These are phyloP conservation scores for Sinohyriopsis cumingii DNA, from an alignment of 2,888 invertebrate genomes.

Conservation along the genomic window DNA sequence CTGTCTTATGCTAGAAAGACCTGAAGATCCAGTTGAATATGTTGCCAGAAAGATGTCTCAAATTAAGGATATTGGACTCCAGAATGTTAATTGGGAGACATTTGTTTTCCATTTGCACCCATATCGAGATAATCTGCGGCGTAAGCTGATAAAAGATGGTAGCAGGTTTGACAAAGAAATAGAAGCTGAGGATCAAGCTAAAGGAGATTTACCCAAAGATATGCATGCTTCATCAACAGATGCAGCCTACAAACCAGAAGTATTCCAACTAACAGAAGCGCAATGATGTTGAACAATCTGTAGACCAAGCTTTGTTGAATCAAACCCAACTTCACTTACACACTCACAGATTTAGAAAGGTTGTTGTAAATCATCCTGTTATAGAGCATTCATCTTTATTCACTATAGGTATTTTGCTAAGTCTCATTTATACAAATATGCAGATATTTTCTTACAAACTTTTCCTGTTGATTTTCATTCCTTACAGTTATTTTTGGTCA, in stretches of 20 bases:
- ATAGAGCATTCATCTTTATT: too few relatives aligned
- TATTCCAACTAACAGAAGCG: conserved; percentile 63
- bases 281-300: too few relatives aligned
- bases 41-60: conserved; percentile 64
- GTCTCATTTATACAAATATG: too few relatives aligned
- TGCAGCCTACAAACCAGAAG: conserved; percentile 53
- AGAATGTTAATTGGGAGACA: conserved; percentile 69
- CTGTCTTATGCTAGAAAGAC: conserved; percentile 67
- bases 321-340: too few relatives aligned
- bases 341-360: too few relatives aligned
- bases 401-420: too few relatives aligned
- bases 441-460: too few relatives aligned
- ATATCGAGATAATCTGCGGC: conserved; percentile 56
- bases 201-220: conserved; percentile 14
- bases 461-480: too few relatives aligned
- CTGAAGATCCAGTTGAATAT: conserved; percentile 64
- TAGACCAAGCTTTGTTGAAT: too few relatives aligned
- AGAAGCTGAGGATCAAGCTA: conserved; percentile 32
- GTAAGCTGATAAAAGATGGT: conserved; percentile 56
- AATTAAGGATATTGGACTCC: conserved; percentile 62
- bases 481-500: too few relatives aligned
- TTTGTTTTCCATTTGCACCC: conserved; percentile 67
- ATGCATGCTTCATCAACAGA: conserved; percentile 17
- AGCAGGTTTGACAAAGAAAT: conserved; percentile 60
- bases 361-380: too few relatives aligned